Conservation (phyloP, 2,797 vertebrate species). For the Trematomus bernacchii region DNA sequence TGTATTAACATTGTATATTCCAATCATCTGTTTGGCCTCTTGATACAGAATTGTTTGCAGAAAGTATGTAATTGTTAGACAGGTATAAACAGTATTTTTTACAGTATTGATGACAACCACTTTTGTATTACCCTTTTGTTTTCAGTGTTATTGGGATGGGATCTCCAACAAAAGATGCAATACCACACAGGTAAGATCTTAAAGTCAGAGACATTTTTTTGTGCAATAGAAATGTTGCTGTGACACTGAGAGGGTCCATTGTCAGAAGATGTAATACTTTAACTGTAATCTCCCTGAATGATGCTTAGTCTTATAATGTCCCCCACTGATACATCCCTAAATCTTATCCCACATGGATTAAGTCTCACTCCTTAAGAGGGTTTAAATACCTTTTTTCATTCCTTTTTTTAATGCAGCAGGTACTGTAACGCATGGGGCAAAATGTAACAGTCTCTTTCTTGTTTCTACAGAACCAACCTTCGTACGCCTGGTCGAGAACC, state of each 20-base stretch:
- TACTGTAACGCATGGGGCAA: neutral
- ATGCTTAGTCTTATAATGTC: slow-evolving; percentile 27
- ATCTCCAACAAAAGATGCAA: slow-evolving; percentile 72
- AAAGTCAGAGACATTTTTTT: neutral
- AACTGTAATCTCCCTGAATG: slow-evolving; percentile 27
- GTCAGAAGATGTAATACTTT: slow-evolving; percentile 6
- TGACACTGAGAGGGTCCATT: neutral
- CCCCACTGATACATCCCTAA: slow-evolving; percentile 23
- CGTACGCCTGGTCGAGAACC: slow-evolving; percentile 61
- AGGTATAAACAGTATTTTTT: neutral
- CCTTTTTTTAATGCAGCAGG: neutral
- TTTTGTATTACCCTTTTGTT: slow-evolving; percentile 3
- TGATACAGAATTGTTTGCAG: neutral
- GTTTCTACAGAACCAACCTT: slow-evolving; percentile 34
- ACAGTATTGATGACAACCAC: rapidly evolving
- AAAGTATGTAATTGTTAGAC: neutral
- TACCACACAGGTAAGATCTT: slow-evolving; percentile 67
- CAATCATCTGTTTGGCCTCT: neutral
- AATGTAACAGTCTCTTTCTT: neutral
- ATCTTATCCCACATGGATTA: slow-evolving; percentile 27
- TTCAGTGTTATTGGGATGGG: slow-evolving; percentile 70
- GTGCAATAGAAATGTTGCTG: neutral
- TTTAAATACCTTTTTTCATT: neutral
- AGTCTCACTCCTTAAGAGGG: slow-evolving; percentile 10
- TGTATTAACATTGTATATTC: neutral